Conservation (phyloP, 2,113 vertebrate genomes). For the Trichomycterus rosablanca region DNA sequence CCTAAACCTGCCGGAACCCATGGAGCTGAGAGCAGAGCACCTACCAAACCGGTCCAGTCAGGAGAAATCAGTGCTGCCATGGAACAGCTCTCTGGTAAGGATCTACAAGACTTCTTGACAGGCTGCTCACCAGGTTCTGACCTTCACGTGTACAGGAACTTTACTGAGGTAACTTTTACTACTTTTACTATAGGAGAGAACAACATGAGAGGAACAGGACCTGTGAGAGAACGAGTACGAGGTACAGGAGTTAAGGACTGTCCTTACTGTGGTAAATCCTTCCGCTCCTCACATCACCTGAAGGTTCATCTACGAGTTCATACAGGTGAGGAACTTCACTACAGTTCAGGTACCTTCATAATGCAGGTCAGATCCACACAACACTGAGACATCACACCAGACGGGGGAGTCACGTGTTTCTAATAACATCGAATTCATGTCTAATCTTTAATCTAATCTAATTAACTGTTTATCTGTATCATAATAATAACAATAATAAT, state of each 20-base stretch:
- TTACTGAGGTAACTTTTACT: not conserved
- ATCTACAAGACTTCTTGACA: not conserved
- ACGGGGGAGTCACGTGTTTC: too few relatives aligned
- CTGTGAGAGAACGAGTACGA: conserved; percentile 72
- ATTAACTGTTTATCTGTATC: too few relatives aligned
- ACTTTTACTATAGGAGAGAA: conserved; percentile 70
- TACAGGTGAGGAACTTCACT: conserved; percentile 73
- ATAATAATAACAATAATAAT: too few relatives aligned
- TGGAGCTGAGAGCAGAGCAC: conserved; percentile 48
- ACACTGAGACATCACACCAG: too few relatives aligned
- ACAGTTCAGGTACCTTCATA: conserved; percentile 88
- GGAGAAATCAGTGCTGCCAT: conserved; percentile 54
- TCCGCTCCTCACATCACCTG: conserved; percentile 89
- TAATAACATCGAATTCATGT: too few relatives aligned
- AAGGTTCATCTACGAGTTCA: conserved; percentile 91
- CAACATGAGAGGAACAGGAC: conserved; percentile 61
- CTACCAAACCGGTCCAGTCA: conserved; percentile 56
- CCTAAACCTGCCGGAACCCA: conserved; percentile 42
- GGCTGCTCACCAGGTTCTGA: too few relatives aligned
- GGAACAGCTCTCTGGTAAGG: conserved; percentile 65
- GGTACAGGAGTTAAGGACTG: conserved; percentile 84
- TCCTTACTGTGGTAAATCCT: conserved; percentile 89
- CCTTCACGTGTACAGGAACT: not conserved
- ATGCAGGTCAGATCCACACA: too few relatives aligned
- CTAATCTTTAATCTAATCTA: too few relatives aligned